Percentiles rank a stretch among this genome's conserved stretches.
phyloP scores from a whole-genome alignment of 2,797 vertebrate genomes.

The Decapterus maruadsi region DNA sequence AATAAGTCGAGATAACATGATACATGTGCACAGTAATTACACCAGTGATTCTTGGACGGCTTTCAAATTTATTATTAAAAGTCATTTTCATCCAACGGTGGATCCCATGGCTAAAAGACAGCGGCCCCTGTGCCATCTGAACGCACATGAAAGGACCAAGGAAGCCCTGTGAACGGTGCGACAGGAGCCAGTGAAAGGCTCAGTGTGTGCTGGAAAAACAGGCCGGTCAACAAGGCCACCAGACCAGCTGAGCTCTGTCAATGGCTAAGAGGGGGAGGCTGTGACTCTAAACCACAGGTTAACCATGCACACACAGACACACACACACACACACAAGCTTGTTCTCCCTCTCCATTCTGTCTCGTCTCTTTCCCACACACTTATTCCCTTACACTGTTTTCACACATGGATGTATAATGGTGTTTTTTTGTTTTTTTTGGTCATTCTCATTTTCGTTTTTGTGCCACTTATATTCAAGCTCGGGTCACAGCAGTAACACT shows the following conservation, averaged over 20 bases:
- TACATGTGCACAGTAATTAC: conserved; percentile 63
- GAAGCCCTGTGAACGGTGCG: conserved; percentile 62
- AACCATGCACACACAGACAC: conserved; percentile 71
- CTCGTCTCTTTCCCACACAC: conserved; percentile 39
- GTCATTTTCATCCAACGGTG: conserved; percentile 55
- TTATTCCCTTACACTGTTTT: conserved; percentile 5
- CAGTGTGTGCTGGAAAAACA: conserved; percentile 70
- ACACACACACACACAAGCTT: conserved; percentile 45
- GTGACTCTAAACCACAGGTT: conserved; percentile 81
- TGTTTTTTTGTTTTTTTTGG: background rate
- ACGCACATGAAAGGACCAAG: conserved; percentile 71
- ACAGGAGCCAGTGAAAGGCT: conserved; percentile 76
- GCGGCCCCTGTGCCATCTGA: conserved; percentile 67
- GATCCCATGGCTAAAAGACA: conserved; percentile 54
- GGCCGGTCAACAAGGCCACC: conserved; percentile 80
- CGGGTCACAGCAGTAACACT: conserved; percentile 41
- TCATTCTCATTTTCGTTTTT: conserved; percentile 23
- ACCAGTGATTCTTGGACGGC: conserved; percentile 53
- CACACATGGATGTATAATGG: conserved; percentile 10
- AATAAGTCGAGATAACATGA: conserved; percentile 55
- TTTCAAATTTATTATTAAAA: conserved; percentile 71
- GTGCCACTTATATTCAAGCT: conserved; percentile 16
- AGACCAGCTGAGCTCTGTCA: conserved; percentile 84
- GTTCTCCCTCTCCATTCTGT: conserved; percentile 26
- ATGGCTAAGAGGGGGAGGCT: conserved; percentile 75